Base-by-base conservation (phyloP, 2,888 invertebrate genomes). In the Drosophila lacicola region DNA sequence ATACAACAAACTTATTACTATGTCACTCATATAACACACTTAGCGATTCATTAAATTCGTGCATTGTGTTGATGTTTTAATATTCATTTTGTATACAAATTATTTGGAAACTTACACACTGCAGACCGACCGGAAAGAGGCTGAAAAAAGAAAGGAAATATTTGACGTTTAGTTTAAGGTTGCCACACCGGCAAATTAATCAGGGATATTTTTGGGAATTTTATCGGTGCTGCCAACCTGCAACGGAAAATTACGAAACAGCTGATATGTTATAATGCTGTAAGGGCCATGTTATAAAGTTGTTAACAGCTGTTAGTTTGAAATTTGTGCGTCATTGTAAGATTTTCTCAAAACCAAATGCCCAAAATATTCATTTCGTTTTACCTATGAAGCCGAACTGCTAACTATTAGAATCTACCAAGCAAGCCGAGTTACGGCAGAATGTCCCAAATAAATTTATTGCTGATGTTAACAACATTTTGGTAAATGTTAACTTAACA, bases 81-180 rank as follows among this genome's bases (percentile, higher is more conserved):
- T 89, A 90, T 90, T 76, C 56, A 74, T 76, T 80, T 82, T 81
- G 62, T 51, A 55, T 41, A 61, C 54, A 69, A 81, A 72, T 70
- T 72, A 65, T 54, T 37, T 70, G 74, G 70, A 80, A 87, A 92
- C 92, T 91, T 90, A 91, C 91, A 91, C 90, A 90, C 88, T 90
- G 81, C 82, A 88, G 86, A 90, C 90, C 87, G 88, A 91, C 92
- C 92, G 92, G 92, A 92, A 91, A 90, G 90, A 91, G 91, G 90
- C 72, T 81, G 89, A 85, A 74, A 75, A 74, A 72, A 73, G 88
- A 88, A 91, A 90, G 87, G 82, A 83, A 88, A 74, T 83, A 87
- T 89, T 80, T 90, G 90, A 91, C 88, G 82, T 90, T 87, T 84
- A 2, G 10, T 5, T 5, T 25, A 8, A n/a, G 17, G 71, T 64